These are phyloP conservation scores for Neotragus pygmaeus DNA, from an alignment of 2,113 vertebrate genomes.

Conservation along the genomic window DNA sequence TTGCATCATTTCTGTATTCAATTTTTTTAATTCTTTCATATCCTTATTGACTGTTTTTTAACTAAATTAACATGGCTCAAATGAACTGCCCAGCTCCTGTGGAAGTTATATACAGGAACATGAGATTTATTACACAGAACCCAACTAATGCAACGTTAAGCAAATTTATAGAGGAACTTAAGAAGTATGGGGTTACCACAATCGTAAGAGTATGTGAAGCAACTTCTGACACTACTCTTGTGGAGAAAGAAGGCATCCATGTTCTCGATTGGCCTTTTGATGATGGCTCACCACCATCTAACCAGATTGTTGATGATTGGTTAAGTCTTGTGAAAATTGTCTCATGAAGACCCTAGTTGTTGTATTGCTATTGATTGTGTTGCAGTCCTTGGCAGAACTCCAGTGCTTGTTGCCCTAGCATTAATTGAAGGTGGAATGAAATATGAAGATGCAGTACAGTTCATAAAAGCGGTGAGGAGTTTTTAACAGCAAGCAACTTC, in stretches of 20 bases:
- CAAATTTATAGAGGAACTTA: constrained; percentile 99
- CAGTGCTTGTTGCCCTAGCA: no score
- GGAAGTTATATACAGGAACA: constrained; percentile 99
- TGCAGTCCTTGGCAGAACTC: no score
- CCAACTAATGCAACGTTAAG: constrained; percentile 98
- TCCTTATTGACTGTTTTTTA: constrained; percentile 78
- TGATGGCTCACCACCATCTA: constrained; percentile 96
- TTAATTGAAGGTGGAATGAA: no score
- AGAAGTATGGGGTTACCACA: constrained; percentile 97
- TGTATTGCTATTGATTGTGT: no score
- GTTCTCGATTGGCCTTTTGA: constrained; percentile 99
- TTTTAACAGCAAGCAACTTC: no score
- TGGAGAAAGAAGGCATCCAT: constrained; percentile 98
- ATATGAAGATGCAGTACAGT: no score
- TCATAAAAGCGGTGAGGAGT: no score
- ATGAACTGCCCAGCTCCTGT: constrained; percentile 99
- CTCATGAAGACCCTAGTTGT: no score
- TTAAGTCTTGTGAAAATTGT: no score
- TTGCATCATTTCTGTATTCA: constrained; percentile 68
- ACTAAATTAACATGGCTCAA: constrained; percentile 92
- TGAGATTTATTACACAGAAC: constrained; percentile 99
- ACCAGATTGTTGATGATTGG: constrained; percentile 87
- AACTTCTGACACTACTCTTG: constrained; percentile 94
- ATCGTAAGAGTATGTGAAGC: constrained; percentile 98
- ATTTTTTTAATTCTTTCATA: constrained; percentile 77